phyloP scores from a whole-genome alignment of 2,797 vertebrate genomes.

The Sebastes oblongus region DNA sequence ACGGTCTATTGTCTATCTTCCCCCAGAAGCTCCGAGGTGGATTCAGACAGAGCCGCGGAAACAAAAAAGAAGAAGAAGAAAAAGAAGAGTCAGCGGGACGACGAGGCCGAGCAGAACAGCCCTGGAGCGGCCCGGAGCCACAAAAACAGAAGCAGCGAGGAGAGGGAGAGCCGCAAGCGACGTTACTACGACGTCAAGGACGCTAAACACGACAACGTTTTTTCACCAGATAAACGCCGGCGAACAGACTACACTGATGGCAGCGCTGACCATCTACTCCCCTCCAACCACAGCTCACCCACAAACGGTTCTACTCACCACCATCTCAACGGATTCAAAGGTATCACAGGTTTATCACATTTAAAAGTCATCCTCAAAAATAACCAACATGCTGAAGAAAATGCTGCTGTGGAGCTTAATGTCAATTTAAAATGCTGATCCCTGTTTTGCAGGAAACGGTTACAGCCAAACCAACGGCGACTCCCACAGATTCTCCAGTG shows the following conservation, averaged over 20 bases:
- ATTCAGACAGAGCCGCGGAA: conserved; percentile 77
- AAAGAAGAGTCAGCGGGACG: conserved; percentile 83
- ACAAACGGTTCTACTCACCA: conserved; percentile 35
- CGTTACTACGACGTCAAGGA: conserved; percentile 46
- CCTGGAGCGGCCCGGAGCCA: conserved; percentile 18
- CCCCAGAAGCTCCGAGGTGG: conserved; percentile 80
- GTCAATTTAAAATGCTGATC: background rate
- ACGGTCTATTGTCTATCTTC: background rate
- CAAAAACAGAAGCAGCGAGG: conserved; percentile 58
- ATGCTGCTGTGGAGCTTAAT: background rate
- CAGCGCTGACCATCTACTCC: background rate
- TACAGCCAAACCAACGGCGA: conserved; percentile 62
- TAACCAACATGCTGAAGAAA: background rate
- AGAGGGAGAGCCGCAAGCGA: conserved; percentile 63
- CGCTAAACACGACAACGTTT: conserved; percentile 39
- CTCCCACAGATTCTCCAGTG: conserved; percentile 57
- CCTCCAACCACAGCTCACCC: conserved; percentile 22
- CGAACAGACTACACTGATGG: background rate
- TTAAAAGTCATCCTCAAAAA: background rate
- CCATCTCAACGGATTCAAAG: conserved; percentile 72
- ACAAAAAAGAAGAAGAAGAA: conserved; percentile 89
- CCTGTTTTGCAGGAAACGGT: conserved; percentile 66
- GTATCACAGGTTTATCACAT: conserved; percentile 35
- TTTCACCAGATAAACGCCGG: conserved; percentile 49
- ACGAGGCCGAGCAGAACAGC: conserved; percentile 56